These are phyloP conservation scores for Micromussa lordhowensis DNA, from an alignment of 92 coral and sea anemone species.

Conservation along the genomic window DNA sequence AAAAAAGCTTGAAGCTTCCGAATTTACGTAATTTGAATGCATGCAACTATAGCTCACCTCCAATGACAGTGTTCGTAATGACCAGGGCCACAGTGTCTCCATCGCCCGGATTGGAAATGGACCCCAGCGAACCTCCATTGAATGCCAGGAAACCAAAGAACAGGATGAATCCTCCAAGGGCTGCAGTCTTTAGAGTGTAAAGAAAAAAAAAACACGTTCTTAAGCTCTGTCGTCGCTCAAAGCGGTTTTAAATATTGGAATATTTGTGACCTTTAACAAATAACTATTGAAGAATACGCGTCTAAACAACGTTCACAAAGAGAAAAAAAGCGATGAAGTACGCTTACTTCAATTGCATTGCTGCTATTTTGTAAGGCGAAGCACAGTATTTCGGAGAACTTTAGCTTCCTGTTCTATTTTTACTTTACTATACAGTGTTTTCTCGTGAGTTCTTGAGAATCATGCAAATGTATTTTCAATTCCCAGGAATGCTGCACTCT, in stretches of 20 bases:
- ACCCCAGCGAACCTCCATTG: conserved; percentile 88
- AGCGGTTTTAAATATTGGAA: too few relatives aligned
- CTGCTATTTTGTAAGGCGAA: neutral
- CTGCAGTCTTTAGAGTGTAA: conserved; percentile 48
- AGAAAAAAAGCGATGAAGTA: too few relatives aligned
- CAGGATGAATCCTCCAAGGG: conserved; percentile 88
- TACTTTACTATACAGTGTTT: too few relatives aligned
- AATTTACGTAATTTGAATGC: neutral
- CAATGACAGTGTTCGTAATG: conserved; percentile 85
- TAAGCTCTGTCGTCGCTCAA: neutral
- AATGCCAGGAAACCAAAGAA: conserved; percentile 89
- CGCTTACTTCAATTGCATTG: too few relatives aligned
- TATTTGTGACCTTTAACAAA: too few relatives aligned
- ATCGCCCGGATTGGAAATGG: conserved; percentile 72
- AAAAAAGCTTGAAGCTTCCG: too few relatives aligned
- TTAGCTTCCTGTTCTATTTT: too few relatives aligned
- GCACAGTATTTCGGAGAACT: neutral
- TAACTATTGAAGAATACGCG: too few relatives aligned
- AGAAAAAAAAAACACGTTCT: neutral
- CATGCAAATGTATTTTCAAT: too few relatives aligned
- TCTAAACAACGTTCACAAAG: too few relatives aligned
- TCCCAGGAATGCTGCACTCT: neutral
- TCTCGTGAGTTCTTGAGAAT: too few relatives aligned
- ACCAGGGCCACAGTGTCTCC: conserved; percentile 76
- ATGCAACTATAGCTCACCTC: conserved; percentile 56